A percentile compares a stretch with the other conserved stretches of the same genome.
Evolutionary conservation across 1,140 invertebrate species (phyloP).

Genomic region (Calosoma granatense): DNA sequence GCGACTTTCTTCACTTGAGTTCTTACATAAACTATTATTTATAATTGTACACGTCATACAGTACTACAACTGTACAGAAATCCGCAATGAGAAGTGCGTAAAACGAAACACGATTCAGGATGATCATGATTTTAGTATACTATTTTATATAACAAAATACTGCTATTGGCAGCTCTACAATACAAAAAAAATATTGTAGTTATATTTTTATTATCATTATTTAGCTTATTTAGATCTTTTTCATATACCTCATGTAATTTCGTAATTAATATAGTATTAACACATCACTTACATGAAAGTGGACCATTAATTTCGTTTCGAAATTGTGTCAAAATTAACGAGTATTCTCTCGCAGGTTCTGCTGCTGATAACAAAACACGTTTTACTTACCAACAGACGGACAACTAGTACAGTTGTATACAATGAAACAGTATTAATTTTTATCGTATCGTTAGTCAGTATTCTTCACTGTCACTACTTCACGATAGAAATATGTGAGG

Average conservation of each 20-base stretch:
- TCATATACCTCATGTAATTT: slow-evolving; percentile 1
- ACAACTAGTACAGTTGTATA: no score
- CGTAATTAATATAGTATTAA: background rate
- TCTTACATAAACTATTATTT: no score
- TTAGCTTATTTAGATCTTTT: slow-evolving; percentile 7
- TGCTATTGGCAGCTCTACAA: slow-evolving; percentile 2
- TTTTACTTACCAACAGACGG: no score
- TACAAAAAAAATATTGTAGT: background rate
- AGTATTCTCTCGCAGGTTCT: background rate
- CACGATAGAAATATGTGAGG: no score
- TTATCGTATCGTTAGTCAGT: background rate
- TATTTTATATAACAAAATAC: background rate
- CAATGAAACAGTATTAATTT: no score
- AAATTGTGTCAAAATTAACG: background rate
- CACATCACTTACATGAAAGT: slow-evolving; percentile 2
- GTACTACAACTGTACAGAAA: no score
- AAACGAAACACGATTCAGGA: no score
- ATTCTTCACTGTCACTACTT: no score
- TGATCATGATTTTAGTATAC: no score
- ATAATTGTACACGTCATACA: no score
- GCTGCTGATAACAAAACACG: background rate
- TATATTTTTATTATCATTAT: background rate
- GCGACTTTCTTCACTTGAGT: no score
- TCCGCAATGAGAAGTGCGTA: no score
- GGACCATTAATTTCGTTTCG: background rate